Evolutionary conservation across 2,888 invertebrate genomes (phyloP), one percentile per base, ranked within the genome.

Genomic region (Ephialtes manifestator): DNA sequence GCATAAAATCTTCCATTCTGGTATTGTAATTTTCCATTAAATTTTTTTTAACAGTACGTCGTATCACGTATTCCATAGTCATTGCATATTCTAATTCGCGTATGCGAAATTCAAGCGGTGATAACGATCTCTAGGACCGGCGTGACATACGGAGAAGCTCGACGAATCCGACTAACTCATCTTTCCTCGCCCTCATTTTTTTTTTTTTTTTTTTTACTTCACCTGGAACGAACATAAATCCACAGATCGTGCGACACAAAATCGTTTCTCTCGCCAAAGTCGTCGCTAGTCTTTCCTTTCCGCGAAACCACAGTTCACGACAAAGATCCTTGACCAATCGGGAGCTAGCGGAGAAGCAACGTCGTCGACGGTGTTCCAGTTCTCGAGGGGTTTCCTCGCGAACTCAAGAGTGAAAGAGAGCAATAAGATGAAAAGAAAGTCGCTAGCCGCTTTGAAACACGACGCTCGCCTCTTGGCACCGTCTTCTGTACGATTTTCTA

Each of bases 71-170:
- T 78, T 70, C 60, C 60, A n/a, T 3, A 28, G 46, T 60, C 46
- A 46, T 53, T 39, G 71, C 31, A 31, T 74, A 68, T 63, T 70
- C 70, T 74, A 75, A 81, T 78, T 84, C 74, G 31, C 55, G 72
- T 53, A 78, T 84, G 77, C 67, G 24, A 63, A 74, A 78, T 81
- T 74, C 74, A 60, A 74, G 43, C n/a, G 15, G 31, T 28, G 81
- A 84, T 78, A 84, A 84, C 74, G 81, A 81, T 85, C 78, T 79
- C 11, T n/a, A 67, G 24, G 43, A 58, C 48, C 28, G 35, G 28
- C 60, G 35, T 28, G 46, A 20, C 28, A 35, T 28, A 24, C 74
- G 20, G 24, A 70, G 72, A 81, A 65, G 20, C 76, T 77, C 63
- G 67, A 39, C 68, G 24, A 43, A 68, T 74, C 58, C 58, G n/a